These are phyloP conservation scores for Chymomyza caudatula DNA, from an alignment of 2,888 invertebrate genomes.

Conservation along the genomic window DNA sequence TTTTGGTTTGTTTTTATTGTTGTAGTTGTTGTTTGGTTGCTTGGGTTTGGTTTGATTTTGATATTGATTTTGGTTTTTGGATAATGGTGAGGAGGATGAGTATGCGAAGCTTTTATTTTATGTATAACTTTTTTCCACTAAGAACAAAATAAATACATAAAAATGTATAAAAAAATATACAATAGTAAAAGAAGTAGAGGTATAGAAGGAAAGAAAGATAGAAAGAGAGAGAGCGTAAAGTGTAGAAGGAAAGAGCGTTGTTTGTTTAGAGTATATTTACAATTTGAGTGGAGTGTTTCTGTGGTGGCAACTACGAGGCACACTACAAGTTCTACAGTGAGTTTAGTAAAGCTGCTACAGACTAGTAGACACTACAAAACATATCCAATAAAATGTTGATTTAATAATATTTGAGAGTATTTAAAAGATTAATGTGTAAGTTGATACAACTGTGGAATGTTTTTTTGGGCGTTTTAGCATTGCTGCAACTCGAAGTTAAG, in stretches of 20 bases:
- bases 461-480: neutral
- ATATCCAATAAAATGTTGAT: constrained; percentile 32
- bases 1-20: constrained; percentile 4
- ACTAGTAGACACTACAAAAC: constrained; percentile 25
- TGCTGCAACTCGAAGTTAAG: neutral
- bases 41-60: constrained; percentile 7
- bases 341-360: constrained; percentile 73
- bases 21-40: constrained; percentile 3
- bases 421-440: constrained; percentile 51
- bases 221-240: constrained; percentile 11
- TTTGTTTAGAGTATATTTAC: constrained; percentile 64
- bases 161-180: constrained; percentile 33
- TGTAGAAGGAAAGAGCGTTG: constrained; percentile 11
- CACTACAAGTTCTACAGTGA: constrained; percentile 63
- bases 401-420: constrained; percentile 23
- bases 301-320: constrained; percentile 46
- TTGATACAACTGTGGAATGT: constrained; percentile 11
- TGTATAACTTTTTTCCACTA: constrained; percentile 65
- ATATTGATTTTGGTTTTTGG: constrained; percentile 15
- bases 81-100: constrained; percentile 62
- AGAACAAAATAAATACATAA: constrained; percentile 56
- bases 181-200: constrained; percentile 26
- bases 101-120: constrained; percentile 72
- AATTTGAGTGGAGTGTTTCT: constrained; percentile 46
- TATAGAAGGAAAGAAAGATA: constrained; percentile 24